Evolutionary conservation across 2,888 invertebrate genomes (phyloP).

Genomic region (Sinelater perroti): DNA sequence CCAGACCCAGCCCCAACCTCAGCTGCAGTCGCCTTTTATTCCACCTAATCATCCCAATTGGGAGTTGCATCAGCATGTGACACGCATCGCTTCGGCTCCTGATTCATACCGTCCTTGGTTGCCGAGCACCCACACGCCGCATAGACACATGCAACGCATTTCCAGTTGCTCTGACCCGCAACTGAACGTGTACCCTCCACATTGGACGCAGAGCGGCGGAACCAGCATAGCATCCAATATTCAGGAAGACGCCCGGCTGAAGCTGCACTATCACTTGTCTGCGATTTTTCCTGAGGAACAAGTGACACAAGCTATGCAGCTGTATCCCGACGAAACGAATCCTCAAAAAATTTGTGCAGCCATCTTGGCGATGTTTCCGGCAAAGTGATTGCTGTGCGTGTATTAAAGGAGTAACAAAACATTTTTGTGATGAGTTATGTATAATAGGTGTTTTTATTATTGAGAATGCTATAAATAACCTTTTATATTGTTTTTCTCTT

Average conservation of each 20-base stretch:
- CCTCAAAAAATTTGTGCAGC: constrained; percentile 90
- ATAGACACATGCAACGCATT: constrained; percentile 61
- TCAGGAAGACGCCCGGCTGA: constrained; percentile 74
- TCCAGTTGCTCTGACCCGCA: constrained; percentile 72
- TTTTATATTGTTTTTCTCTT: constrained; percentile 14
- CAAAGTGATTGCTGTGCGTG: constrained; percentile 48
- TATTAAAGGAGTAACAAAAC: background rate
- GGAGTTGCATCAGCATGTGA: constrained; percentile 68
- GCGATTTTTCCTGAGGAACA: constrained; percentile 91
- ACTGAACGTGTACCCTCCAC: constrained; percentile 64
- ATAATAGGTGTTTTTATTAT: no score
- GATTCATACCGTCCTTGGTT: constrained; percentile 68
- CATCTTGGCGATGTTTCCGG: constrained; percentile 78
- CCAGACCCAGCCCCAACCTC: no score
- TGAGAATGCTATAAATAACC: no score
- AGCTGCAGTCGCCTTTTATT: constrained; percentile 37
- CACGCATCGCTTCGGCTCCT: constrained; percentile 79
- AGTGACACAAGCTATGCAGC: constrained; percentile 87
- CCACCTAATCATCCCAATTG: constrained; percentile 46
- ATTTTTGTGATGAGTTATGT: no score
- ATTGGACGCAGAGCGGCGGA: constrained; percentile 60
- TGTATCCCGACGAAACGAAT: constrained; percentile 89
- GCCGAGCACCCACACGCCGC: constrained; percentile 55
- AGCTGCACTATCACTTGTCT: constrained; percentile 87
- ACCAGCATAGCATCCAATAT: constrained; percentile 55